phyloP scores from a whole-genome alignment of 2,888 invertebrate genomes.

The Lithosia quadra region DNA sequence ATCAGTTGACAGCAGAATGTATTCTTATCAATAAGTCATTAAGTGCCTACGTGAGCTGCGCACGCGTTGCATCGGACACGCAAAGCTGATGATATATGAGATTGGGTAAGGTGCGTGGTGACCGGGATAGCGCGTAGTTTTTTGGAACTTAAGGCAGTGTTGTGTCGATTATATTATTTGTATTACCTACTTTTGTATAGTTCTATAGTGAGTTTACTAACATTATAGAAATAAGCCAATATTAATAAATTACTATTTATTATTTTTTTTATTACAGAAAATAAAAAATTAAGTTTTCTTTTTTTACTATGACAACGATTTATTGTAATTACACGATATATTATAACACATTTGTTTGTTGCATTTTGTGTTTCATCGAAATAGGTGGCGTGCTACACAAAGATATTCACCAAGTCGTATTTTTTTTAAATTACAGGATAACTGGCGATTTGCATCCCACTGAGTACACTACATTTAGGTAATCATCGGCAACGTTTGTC shows the following conservation, averaged over 20 bases:
- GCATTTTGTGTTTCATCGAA: too few relatives aligned
- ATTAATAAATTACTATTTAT: neutral
- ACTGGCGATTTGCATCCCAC: too few relatives aligned
- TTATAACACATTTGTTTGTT: too few relatives aligned
- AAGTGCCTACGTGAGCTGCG: conserved; percentile 16
- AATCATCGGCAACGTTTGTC: neutral
- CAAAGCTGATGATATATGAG: conserved; percentile 20
- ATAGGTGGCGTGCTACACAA: too few relatives aligned
- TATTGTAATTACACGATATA: too few relatives aligned
- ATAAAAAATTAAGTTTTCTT: neutral
- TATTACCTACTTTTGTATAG: neutral
- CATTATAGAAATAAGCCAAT: neutral
- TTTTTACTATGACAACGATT: too few relatives aligned
- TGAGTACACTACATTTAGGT: neutral
- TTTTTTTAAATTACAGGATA: too few relatives aligned
- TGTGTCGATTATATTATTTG: neutral
- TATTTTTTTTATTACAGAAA: neutral
- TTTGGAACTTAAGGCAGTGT: conserved; percentile 23
- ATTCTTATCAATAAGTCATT: conserved; percentile 17
- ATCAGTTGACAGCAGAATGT: conserved; percentile 21
- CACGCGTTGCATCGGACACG: conserved; percentile 5
- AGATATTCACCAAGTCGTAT: too few relatives aligned
- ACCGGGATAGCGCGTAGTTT: conserved; percentile 11
- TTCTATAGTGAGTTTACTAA: neutral
- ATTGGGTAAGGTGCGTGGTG: neutral